A percentile compares a stretch with the other conserved stretches of the same genome.
Conservation (phyloP, 64 coral and sea anemone genomes). For the Trachythela sp. region DNA sequence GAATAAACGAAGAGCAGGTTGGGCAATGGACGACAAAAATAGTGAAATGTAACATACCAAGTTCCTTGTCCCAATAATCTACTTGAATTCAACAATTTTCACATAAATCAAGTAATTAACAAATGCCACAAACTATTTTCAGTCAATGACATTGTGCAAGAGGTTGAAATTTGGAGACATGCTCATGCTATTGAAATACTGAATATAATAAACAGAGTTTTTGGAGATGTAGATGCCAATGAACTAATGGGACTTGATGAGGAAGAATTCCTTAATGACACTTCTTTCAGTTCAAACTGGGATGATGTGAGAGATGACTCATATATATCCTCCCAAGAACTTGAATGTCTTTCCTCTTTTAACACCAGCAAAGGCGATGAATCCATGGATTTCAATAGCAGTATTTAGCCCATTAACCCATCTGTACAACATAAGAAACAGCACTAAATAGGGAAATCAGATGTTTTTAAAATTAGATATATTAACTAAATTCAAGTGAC, state of each 20-base stretch:
- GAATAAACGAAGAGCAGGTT: no score
- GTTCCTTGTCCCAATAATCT: background rate
- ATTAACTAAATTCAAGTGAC: no score
- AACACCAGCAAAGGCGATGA: background rate
- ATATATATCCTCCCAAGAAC: background rate
- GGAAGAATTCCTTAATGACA: background rate
- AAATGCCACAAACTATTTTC: conserved; percentile 4
- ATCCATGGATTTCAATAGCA: background rate
- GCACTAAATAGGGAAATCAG: no score
- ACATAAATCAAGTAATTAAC: conserved; percentile 13
- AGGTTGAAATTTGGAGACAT: background rate
- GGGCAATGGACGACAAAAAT: no score
- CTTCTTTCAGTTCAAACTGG: background rate
- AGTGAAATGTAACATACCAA: no score
- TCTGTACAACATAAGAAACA: no score
- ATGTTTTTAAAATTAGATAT: no score
- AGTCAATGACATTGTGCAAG: background rate
- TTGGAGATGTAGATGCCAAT: background rate
- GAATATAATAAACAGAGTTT: background rate
- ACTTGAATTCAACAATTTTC: conserved; percentile 9
- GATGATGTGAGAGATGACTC: background rate
- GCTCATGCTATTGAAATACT: background rate
- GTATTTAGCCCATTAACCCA: background rate
- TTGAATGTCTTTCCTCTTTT: background rate
- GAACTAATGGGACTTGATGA: background rate